These are phyloP conservation scores for Carpatolechia fugitivella DNA, from an alignment of 2,888 invertebrate species.

Conservation along the genomic window DNA sequence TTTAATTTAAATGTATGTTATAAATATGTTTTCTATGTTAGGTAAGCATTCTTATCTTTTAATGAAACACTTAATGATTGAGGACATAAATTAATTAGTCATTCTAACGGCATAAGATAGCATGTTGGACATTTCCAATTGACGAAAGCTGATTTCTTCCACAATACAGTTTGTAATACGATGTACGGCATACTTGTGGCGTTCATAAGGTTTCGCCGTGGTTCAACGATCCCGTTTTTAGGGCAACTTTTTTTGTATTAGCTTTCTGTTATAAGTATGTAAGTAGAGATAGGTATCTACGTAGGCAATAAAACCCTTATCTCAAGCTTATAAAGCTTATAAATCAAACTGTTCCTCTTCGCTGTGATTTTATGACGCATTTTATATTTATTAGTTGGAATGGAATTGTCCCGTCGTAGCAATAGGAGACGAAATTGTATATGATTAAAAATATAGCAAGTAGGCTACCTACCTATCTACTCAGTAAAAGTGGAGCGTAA, in stretches of 20 bases:
- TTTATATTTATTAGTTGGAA: background rate
- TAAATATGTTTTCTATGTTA: background rate
- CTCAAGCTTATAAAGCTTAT: background rate
- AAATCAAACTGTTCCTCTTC: constrained; percentile 6
- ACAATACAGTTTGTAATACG: background rate
- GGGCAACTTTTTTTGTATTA: constrained; percentile 29
- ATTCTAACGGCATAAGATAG: background rate
- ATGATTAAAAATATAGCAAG: background rate
- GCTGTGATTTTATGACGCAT: background rate
- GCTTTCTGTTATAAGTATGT: background rate
- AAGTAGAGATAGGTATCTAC: background rate
- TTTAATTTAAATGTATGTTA: no score
- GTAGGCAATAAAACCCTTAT: constrained; percentile 11
- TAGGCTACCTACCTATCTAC: background rate
- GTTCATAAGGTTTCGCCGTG: constrained; percentile 8
- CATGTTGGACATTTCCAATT: background rate
- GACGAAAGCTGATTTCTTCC: constrained; percentile 1
- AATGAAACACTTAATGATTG: background rate
- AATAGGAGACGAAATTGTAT: constrained; percentile 2
- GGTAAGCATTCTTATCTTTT: background rate
- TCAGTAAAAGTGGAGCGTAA: constrained; percentile 15
- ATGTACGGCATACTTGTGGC: background rate
- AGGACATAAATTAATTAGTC: background rate
- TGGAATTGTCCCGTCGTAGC: background rate
- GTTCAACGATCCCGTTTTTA: constrained; percentile 33